Base-by-base conservation (phyloP, 2,888 invertebrate species). In the Lasioglossum lativentre region DNA sequence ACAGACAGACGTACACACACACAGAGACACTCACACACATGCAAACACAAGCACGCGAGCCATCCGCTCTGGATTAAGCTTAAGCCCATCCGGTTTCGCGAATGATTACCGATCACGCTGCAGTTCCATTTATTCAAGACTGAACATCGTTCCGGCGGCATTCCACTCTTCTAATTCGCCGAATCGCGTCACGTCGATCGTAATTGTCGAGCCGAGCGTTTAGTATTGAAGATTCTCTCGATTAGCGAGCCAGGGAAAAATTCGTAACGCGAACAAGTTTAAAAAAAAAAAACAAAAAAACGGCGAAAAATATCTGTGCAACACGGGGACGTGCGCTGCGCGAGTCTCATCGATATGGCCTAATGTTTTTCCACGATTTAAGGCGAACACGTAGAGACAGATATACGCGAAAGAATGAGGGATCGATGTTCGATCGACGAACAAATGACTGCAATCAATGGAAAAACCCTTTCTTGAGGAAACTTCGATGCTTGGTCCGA, bases 31-130 rank as follows among this genome's bases (percentile, higher is more conserved):
- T 23, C 19, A 2, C 1, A 66, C 34, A 34, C 34, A 34, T 0
- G 2, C 19, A 34, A 23, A 23, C 1, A 72, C 23, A 30, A 0
- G 23, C n/a, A 23, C 68, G 23, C 68, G 86, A 83, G 83, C 86
- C 87, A 86, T 87, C 86, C 83, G 86, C 87, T 87, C 87, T 87
- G 83, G 87, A 87, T 86, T 86, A 87, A 86, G 86, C 87, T 87
- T 87, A 86, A 86, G 82, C 87, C 78, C 83, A 87, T 78, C 72
- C 78, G 75, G 45, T 82, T 63, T 81, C 73, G 78, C 76, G 34
- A 78, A 42, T 12, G 56, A 75, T 75, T 71, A 42, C 74, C 76
- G 80, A 72, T 72, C 71, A 30, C 27, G 27, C 56, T 76, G 86
- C 87, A 83, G 80, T 81, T 79, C 34, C 78, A 83, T 83, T 83